Evolutionary conservation across 2,797 vertebrate genomes (phyloP).

Genomic region (Platalea minor): DNA sequence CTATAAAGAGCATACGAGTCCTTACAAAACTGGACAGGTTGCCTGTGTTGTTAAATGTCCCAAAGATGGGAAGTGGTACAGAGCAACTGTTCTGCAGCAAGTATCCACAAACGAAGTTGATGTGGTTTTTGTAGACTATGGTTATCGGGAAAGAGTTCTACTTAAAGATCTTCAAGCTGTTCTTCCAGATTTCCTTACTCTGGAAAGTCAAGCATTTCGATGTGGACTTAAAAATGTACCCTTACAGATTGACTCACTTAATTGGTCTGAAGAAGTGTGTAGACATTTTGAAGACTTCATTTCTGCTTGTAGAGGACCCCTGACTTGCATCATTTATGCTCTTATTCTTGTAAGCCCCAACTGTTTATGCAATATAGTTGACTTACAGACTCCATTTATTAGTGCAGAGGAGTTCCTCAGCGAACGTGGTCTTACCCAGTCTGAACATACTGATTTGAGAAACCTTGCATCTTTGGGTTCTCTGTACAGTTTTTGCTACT

Average conservation of each 20-base stretch:
- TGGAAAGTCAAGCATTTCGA: slow-evolving; percentile 85
- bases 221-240: slow-evolving; percentile 79
- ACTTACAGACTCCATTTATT: slow-evolving; percentile 73
- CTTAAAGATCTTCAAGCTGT: slow-evolving; percentile 78
- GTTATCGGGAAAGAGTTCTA: slow-evolving; percentile 73
- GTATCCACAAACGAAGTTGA: slow-evolving; percentile 51
- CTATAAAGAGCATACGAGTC: slow-evolving; percentile 73
- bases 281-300: slow-evolving; percentile 75
- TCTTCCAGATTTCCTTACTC: slow-evolving; percentile 74
- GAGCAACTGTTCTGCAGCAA: slow-evolving; percentile 75
- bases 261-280: slow-evolving; percentile 69
- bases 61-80: slow-evolving; percentile 83
- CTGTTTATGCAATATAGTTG: slow-evolving; percentile 79
- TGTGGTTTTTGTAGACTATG: slow-evolving; percentile 85
- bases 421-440: slow-evolving; percentile 49
- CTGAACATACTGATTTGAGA: background rate
- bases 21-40: slow-evolving; percentile 70
- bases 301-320: slow-evolving; percentile 7
- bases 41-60: slow-evolving; percentile 79
- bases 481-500: slow-evolving; percentile 84
- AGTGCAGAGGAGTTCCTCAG: slow-evolving; percentile 71
- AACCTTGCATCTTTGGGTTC: slow-evolving; percentile 52
- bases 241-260: slow-evolving; percentile 8
- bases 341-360: slow-evolving; percentile 68
- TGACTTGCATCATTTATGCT: slow-evolving; percentile 80